phyloP scores from a whole-genome alignment of 2,888 invertebrate genomes.

The Spodoptera exigua region DNA sequence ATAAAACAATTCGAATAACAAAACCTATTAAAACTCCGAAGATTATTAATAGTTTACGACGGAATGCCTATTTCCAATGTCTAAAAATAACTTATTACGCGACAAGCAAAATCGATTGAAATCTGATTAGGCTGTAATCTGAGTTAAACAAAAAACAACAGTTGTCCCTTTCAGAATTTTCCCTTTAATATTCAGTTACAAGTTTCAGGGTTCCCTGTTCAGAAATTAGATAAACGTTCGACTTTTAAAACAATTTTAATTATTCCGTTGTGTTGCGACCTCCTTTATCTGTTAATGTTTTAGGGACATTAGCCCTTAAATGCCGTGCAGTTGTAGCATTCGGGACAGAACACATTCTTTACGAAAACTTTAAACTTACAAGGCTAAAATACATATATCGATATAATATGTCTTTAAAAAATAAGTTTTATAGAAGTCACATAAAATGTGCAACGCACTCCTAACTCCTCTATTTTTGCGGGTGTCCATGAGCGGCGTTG shows the following conservation, averaged over 20 bases:
- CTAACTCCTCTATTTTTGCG: no score
- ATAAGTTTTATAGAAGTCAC: no score
- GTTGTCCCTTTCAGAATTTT: constrained; percentile 29
- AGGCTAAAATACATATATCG: no score
- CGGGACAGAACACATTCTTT: no score
- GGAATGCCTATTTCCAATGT: constrained; percentile 17
- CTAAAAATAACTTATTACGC: constrained; percentile 40
- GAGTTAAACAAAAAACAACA: constrained; percentile 39
- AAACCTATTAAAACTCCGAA: constrained; percentile 25
- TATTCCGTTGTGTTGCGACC: constrained; percentile 26
- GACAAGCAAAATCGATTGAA: constrained; percentile 38
- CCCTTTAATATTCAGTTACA: constrained; percentile 49
- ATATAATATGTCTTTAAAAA: no score
- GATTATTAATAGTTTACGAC: constrained; percentile 29
- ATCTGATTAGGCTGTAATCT: constrained; percentile 37
- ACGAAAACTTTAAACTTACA: no score
- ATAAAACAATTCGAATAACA: constrained; percentile 12
- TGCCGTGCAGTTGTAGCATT: background rate
- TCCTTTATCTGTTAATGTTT: constrained; percentile 21
- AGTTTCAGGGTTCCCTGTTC: constrained; percentile 38
- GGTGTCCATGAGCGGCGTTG: no score
- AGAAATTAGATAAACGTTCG: constrained; percentile 23
- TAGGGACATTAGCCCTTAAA: background rate
- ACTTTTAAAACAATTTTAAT: constrained; percentile 32
- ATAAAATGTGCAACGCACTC: no score